Percentiles rank a stretch among this genome's conserved stretches.
Evolutionary conservation across 92 coral and sea anemone genomes (phyloP).

Genomic region (Zoanthus solanderi): DNA sequence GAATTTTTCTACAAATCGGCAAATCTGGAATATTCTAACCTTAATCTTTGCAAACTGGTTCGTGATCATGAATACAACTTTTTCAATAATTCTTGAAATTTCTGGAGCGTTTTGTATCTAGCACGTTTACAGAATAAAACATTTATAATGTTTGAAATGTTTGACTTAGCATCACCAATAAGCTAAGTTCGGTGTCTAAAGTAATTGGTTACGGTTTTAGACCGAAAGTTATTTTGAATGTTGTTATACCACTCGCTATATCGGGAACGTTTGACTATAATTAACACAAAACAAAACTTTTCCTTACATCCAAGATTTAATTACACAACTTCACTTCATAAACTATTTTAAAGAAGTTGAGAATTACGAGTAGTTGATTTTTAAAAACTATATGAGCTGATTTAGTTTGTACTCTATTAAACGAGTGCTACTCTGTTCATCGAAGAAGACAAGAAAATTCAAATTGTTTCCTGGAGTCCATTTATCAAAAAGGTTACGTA

Average conservation of each 20-base stretch:
- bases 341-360: too few species aligned
- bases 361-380: too few species aligned
- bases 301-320: too few species aligned
- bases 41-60: not conserved
- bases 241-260: not conserved
- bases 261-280: too few species aligned
- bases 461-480: too few species aligned
- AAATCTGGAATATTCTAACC: not conserved
- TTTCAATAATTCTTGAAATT: not conserved
- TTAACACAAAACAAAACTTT: too few species aligned
- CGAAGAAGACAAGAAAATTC: too few species aligned
- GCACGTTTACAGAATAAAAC: not conserved
- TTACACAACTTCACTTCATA: too few species aligned
- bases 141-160: not conserved
- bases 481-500: too few species aligned
- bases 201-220: slow-evolving; percentile 11
- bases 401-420: too few species aligned
- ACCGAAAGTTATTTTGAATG: not conserved
- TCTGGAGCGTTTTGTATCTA: not conserved
- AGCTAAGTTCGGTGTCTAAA: not conserved
- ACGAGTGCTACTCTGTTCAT: too few species aligned
- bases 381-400: too few species aligned
- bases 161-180: not conserved
- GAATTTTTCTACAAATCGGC: not conserved
- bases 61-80: not conserved